Evolutionary conservation across 2,113 vertebrate species (phyloP).

Genomic region (Phalacrocorax aristotelis): DNA sequence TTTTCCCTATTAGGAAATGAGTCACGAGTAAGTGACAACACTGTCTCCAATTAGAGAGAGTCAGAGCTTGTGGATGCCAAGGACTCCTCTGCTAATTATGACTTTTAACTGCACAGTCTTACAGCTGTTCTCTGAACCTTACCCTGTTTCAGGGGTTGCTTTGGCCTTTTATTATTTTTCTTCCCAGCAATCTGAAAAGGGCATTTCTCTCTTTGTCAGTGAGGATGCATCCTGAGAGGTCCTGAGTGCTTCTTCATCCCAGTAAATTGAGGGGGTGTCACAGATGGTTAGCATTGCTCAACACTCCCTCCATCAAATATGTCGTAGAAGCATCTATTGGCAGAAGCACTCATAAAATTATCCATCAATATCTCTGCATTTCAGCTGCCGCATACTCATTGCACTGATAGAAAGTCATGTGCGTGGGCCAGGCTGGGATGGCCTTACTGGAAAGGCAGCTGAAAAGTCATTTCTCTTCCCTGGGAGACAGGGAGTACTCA

Average conservation of each 20-base stretch:
- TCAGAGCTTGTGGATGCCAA: slow-evolving; percentile 19
- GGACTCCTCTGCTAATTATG: neutral
- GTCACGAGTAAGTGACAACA: neutral
- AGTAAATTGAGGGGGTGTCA: neutral
- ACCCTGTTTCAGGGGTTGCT: neutral
- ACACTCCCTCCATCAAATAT: neutral
- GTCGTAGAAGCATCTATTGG: neutral
- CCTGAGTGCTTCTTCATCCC: neutral
- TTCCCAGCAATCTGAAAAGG: neutral
- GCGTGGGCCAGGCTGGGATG: neutral
- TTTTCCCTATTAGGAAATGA: slow-evolving; percentile 53
- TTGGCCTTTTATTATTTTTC: neutral
- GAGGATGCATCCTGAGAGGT: neutral
- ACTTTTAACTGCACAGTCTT: neutral
- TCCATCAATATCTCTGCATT: slow-evolving; percentile 17
- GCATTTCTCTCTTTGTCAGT: neutral
- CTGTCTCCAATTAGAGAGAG: slow-evolving; percentile 7
- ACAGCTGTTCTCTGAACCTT: neutral
- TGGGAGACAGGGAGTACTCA: neutral
- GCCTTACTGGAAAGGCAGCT: slow-evolving; percentile 24
- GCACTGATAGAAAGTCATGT: slow-evolving; percentile 11
- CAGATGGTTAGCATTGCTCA: neutral
- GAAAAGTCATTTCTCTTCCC: neutral
- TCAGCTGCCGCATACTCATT: neutral
- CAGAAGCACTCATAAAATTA: neutral